Base-by-base conservation (phyloP, 2,113 vertebrate genomes). In the Thomomys bottae region DNA sequence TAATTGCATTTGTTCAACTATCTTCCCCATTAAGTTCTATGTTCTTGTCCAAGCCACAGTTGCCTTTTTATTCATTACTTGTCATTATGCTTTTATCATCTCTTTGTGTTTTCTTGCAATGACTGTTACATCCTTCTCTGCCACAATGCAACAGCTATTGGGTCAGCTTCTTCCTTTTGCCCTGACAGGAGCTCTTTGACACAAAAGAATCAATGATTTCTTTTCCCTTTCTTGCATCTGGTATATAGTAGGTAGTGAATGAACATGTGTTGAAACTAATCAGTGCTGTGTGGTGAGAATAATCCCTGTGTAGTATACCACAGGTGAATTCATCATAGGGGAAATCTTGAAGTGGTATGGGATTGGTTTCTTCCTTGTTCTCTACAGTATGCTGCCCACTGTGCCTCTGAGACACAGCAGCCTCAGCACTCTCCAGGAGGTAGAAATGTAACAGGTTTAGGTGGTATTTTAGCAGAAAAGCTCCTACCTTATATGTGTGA, bases 21-120 rank as follows among this genome's bases (percentile, higher is more conserved):
- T 5, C 12, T 75, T 5, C 32, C 67, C 28, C 45, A 23, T 0
- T 18, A 57, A 80, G 26, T n/a, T 12, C 3, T 18, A 2, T 38
- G 59, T 10, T 71, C 5, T 75, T 30, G 23, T 0, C 0, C 61
- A 91, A 61, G 9, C 49, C 57, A 66, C 71, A 45, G 20, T 6
- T 10, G 57, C 4, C 5, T 17, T 28, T 49, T 21, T 24, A 10
- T 61, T 59, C 57, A 59, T 17, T 59, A 59, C 64, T 71, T 40
- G n/a, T 28, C 24, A 42, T 9, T 49, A 66, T 2, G 3, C 26
- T 26, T 49, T n/a, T 1, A 0, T 57, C 5, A 0, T 0, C 18
- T 9, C 24, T 45, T 38, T 30, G 57, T 42, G 12, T 2, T 40
- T 21, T 93, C 70, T 26, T 28, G 18, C 1, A 32, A 30, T 6